Evolutionary conservation across 2,888 invertebrate species (phyloP), one percentile per base, ranked within the genome.

Genomic region (Carpatolechia fugitivella): DNA sequence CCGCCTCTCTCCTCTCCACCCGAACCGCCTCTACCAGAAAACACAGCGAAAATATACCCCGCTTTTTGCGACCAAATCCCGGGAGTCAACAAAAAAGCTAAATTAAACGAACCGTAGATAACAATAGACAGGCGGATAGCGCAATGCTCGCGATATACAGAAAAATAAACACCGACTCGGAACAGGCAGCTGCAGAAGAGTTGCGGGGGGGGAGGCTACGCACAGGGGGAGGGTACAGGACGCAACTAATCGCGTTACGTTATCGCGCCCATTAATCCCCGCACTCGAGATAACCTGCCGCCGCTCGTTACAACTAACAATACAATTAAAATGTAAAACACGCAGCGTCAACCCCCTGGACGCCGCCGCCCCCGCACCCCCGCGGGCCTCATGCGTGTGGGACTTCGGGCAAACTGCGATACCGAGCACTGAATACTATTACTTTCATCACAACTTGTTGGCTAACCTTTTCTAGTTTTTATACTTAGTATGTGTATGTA

Each of bases 281-380:
- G 36, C 58, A 58, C 54, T 35, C 58, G 58, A 60, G 61, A 61
- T 61, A 60, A 60, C 61, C 60, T 56, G 60, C 44, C 29, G 44
- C 44, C 44, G 44, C 61, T 60, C 58, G 60, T 59, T 59, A 61
- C 58, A 60, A 61, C 61, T 60, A 61, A 61, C 61, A 61, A 60
- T 60, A 61, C 61, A 63, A 63, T 63, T 63, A 63, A 60, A 63
- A 63, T 59, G 61, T 61, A 57, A 59, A 60, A 57, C 61, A 55
- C 61, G 48, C 56, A 46, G 30, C 54, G 16, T 11, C 44, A 11
- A 47, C n/a, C 41, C 31, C 18, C 40, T 16, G 8, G 14, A 6
- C 13, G 6, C 30, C 52, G 20, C 10, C 14, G 24, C 41, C 40
- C 33, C 36, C 49, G 14, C 38, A 8, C 14, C 14, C 33, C 29